A percentile compares a stretch with the other conserved stretches of the same genome.
Conservation (phyloP, 2,113 vertebrate species). For the Protobothrops flavoviridis region DNA sequence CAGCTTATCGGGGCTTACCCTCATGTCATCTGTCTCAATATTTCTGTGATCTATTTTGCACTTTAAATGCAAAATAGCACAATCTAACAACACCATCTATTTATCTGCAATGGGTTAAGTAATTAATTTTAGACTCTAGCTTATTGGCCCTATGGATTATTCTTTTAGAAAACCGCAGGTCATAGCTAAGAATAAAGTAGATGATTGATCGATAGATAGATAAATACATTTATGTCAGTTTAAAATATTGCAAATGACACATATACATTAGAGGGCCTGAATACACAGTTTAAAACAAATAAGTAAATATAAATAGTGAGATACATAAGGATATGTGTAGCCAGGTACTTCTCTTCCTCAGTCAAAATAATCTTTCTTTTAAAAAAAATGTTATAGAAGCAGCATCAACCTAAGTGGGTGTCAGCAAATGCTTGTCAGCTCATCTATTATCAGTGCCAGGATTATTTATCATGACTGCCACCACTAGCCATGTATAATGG, state of each 20-base stretch:
- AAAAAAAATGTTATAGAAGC: not conserved
- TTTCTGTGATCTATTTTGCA: not conserved
- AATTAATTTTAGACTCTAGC: not conserved
- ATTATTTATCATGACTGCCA: not conserved
- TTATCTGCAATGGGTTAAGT: not conserved
- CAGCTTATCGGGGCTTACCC: not conserved
- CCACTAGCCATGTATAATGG: conserved; percentile 28
- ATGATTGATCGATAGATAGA: too few relatives aligned
- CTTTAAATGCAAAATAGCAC: not conserved
- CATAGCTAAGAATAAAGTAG: not conserved
- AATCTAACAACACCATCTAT: not conserved
- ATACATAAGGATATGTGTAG: not conserved
- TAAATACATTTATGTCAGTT: not conserved
- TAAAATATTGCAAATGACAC: not conserved
- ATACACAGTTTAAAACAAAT: not conserved
- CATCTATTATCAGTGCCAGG: not conserved
- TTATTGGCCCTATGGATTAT: not conserved
- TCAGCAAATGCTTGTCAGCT: not conserved
- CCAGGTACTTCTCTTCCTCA: not conserved
- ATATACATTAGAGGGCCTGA: not conserved
- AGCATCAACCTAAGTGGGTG: not conserved
- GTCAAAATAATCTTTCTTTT: not conserved
- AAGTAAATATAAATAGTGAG: not conserved
- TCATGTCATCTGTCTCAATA: not conserved
- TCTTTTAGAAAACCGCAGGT: not conserved